phyloP scores from a whole-genome alignment of 2,113 vertebrate species.

The Leptodactylus fuscus region DNA sequence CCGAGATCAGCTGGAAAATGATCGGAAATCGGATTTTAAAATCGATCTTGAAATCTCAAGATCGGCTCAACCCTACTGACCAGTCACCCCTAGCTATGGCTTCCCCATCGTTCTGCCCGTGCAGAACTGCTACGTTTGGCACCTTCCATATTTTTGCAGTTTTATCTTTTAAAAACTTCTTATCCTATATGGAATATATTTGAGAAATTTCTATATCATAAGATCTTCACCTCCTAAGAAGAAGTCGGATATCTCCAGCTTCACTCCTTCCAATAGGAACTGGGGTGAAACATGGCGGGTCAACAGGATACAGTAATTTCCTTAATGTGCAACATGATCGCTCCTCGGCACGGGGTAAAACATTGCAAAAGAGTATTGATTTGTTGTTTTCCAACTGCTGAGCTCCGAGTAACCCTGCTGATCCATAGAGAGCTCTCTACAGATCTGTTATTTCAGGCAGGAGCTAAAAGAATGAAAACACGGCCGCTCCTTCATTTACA shows the following conservation, averaged over 20 bases:
- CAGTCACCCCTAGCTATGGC: no score
- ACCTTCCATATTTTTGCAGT: no score
- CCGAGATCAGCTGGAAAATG: no score
- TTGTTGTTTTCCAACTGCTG: constrained; percentile 25
- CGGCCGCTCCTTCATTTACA: background rate
- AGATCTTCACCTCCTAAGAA: background rate
- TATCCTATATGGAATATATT: background rate
- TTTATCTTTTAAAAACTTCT: no score
- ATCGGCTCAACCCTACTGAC: no score
- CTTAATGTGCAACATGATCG: background rate
- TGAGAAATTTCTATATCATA: background rate
- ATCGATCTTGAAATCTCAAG: no score
- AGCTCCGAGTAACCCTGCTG: constrained; percentile 5
- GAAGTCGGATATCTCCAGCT: background rate
- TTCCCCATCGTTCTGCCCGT: no score
- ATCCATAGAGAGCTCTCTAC: background rate
- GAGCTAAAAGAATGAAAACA: background rate
- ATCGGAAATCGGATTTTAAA: no score
- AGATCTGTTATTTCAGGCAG: constrained; percentile 20
- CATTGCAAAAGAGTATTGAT: constrained; percentile 13
- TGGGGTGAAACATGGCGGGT: background rate
- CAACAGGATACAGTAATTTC: background rate
- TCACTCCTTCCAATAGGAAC: background rate
- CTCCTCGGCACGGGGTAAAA: background rate
- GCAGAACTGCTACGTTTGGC: no score